These are phyloP conservation scores for Staurois parvus DNA, from an alignment of 2,797 vertebrate species.

Conservation along the genomic window DNA sequence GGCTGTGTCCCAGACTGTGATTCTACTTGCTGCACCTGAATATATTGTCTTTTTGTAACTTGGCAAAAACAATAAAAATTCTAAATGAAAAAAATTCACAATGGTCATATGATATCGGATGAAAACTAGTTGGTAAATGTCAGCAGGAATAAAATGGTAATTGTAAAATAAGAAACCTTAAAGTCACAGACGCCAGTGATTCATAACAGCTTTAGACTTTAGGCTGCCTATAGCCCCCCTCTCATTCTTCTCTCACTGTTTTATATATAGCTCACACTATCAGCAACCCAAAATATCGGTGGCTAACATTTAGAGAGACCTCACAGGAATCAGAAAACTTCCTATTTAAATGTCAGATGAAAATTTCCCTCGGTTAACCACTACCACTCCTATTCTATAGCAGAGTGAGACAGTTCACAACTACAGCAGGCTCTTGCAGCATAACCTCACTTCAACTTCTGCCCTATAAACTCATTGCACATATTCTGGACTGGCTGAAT, in stretches of 20 bases:
- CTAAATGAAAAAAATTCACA: not conserved
- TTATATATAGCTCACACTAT: conserved; percentile 14
- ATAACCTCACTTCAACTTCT: not conserved
- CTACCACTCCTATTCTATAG: not conserved
- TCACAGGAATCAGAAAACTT: conserved; percentile 47
- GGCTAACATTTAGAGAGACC: not conserved
- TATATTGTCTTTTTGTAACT: no score
- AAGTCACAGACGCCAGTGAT: conserved; percentile 8
- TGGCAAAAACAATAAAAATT: no score
- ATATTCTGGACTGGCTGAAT: not conserved
- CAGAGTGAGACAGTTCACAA: not conserved
- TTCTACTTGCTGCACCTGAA: no score
- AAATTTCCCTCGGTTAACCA: conserved; percentile 54
- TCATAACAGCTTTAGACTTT: not conserved
- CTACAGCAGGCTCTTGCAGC: not conserved
- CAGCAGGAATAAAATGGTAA: not conserved
- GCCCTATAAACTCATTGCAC: not conserved
- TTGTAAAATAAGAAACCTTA: not conserved
- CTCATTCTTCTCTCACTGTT: conserved; percentile 9
- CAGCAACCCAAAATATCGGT: conserved; percentile 26
- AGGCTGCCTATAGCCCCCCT: not conserved
- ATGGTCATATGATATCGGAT: not conserved
- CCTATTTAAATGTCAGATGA: conserved; percentile 55
- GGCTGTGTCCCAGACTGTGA: no score
- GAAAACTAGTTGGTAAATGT: not conserved